These are phyloP conservation scores for Chauna torquata DNA, from an alignment of 2,113 vertebrate species.

Conservation along the genomic window DNA sequence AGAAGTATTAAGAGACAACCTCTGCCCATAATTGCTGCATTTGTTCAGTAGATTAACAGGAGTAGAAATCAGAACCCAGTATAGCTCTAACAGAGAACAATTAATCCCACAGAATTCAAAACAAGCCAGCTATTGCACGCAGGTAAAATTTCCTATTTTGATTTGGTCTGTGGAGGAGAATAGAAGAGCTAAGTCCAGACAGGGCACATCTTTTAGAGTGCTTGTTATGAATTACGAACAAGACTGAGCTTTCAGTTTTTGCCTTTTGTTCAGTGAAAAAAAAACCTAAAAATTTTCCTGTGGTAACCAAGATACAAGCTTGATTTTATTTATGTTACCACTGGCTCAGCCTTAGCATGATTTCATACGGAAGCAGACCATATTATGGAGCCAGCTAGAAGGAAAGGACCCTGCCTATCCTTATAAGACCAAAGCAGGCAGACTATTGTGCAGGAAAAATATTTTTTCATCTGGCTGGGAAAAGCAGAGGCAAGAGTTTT, in stretches of 20 bases:
- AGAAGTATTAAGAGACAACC: neutral
- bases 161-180: neutral
- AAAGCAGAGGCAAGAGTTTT: neutral
- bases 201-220: neutral
- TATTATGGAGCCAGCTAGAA: conserved; percentile 1
- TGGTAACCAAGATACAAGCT: conserved; percentile 53
- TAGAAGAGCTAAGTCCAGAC: neutral
- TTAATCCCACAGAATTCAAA: neutral
- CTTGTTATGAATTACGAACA: neutral
- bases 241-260: neutral
- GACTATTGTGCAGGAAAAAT: neutral
- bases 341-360: conserved; percentile 29
- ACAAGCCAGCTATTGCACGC: neutral
- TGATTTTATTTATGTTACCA: conserved; percentile 38
- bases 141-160: neutral
- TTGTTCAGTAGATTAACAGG: neutral
- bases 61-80: neutral
- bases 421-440: neutral
- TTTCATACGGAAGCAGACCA: conserved; percentile 35
- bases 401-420: neutral
- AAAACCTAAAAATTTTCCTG: neutral
- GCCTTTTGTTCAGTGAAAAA: neutral
- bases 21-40: neutral
- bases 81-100: neutral
- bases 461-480: neutral